Percentiles rank a stretch among this genome's conserved stretches.
Conservation (phyloP, 2,888 invertebrate species). For the Macrosiphum euphorbiae region DNA sequence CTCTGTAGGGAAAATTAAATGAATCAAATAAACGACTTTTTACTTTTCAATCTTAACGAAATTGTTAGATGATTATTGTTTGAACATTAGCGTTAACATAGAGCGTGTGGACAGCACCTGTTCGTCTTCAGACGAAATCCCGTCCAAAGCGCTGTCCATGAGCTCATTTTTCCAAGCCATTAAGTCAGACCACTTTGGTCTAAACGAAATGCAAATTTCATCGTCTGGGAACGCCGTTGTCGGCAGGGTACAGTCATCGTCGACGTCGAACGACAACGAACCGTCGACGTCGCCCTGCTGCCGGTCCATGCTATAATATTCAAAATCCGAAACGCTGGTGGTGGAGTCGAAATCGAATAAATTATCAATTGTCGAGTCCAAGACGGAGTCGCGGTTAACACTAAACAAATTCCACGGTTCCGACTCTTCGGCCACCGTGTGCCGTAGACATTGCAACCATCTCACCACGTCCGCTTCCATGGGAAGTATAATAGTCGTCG, state of each 20-base stretch:
- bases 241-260: background rate
- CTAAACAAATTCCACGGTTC: conserved; percentile 14
- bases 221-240: background rate
- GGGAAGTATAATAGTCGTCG: background rate
- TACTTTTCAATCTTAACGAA: background rate
- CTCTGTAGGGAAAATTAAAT: background rate
- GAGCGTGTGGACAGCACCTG: conserved; percentile 16
- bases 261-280: background rate
- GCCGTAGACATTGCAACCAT: conserved; percentile 52
- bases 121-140: conserved; percentile 16
- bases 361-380: background rate
- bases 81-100: background rate
- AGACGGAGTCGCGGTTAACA: background rate
- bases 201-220: conserved; percentile 9
- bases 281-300: background rate
- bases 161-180: conserved; percentile 46
- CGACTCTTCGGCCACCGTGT: conserved; percentile 37
- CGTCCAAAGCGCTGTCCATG: conserved; percentile 24
- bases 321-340: conserved; percentile 51
- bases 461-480: conserved; percentile 59
- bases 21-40: background rate
- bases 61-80: background rate
- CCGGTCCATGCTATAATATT: conserved; percentile 36
- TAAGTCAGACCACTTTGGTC: conserved; percentile 25
- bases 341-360: conserved; percentile 33